Percentiles rank a stretch among this genome's conserved stretches.
Conservation (phyloP, 2,113 vertebrate species). For the Dicerorhinus sumatrensis region DNA sequence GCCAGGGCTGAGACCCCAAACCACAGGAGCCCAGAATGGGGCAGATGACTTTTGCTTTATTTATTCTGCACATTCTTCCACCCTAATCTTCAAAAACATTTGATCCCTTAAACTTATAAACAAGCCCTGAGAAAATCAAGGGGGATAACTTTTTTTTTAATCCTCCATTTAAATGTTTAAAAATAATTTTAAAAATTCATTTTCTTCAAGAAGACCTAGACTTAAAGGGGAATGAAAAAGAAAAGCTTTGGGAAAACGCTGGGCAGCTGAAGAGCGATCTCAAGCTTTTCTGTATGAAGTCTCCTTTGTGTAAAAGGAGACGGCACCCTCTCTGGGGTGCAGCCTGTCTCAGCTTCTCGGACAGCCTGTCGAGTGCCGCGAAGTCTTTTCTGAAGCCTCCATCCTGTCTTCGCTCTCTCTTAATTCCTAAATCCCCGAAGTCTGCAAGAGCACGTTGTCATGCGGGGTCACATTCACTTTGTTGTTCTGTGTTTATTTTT, state of each 20-base stretch:
- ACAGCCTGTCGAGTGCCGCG: accelerated
- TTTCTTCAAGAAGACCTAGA: not conserved
- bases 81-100: not conserved
- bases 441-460: not conserved
- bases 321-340: not conserved
- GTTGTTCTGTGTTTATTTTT: not conserved
- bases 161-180: not conserved
- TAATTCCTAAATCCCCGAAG: not conserved
- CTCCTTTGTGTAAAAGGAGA: not conserved
- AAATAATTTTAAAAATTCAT: not conserved
- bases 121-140: not conserved
- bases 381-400: not conserved
- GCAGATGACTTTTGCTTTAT: too few species aligned
- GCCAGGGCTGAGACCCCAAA: not conserved
- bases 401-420: not conserved
- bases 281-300: not conserved
- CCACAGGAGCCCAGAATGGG: not conserved
- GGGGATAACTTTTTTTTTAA: not conserved
- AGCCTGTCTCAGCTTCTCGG: not conserved
- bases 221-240: not conserved
- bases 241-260: not conserved
- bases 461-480: accelerated
- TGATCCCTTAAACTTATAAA: not conserved
- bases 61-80: not conserved
- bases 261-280: not conserved